Base-by-base conservation (phyloP, 2,797 vertebrate genomes). In the Brachyrhaphis roseni region DNA sequence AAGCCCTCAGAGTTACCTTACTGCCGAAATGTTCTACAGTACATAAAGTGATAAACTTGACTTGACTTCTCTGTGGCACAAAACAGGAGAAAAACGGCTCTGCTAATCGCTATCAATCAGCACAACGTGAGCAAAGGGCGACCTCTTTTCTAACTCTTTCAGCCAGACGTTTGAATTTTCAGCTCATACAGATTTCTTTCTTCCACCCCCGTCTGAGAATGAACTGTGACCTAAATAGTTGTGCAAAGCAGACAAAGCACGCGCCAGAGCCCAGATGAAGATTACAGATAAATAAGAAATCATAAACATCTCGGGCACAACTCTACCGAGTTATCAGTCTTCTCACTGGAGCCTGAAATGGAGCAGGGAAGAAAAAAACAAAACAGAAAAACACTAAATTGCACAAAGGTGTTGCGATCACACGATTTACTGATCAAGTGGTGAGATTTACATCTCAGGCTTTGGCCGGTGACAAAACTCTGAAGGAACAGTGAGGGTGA, bases 281-380 rank as follows among this genome's bases (percentile, higher is more conserved):
- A 87, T 91, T 88, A 92, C 82, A 90, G 88, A 93, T 93, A 95
- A 95, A 95, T 92, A 92, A 91, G 91, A 89, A 91, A 94, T 93
- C 92, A 93, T 94, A 95, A 95, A 95, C 94, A 94, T 94, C 92
- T 94, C 93, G 90, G 82, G 82, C 83, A 84, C 88, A 89, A 26
- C 36, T 68, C 36, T 6, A 5, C 10, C 8, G 64, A 91, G 88
- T 94, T 95, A 94, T 94, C 93, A 89, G 88, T 90, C 93, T 94
- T 95, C 92, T 93, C 86, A 78, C 84, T 75, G 81, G 81, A 80
- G 86, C 86, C 94, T 91, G 89, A 84, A 91, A 88, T 85, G 91
- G 93, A 92, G 94, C 88, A 93, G 89, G 86, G 78, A 78, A 85
- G 77, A 18, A 20, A 8, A 49, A 20, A 49, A 47, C 49, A 51